These are phyloP conservation scores for Podiceps cristatus DNA, from an alignment of 2,113 vertebrate species.

Conservation along the genomic window DNA sequence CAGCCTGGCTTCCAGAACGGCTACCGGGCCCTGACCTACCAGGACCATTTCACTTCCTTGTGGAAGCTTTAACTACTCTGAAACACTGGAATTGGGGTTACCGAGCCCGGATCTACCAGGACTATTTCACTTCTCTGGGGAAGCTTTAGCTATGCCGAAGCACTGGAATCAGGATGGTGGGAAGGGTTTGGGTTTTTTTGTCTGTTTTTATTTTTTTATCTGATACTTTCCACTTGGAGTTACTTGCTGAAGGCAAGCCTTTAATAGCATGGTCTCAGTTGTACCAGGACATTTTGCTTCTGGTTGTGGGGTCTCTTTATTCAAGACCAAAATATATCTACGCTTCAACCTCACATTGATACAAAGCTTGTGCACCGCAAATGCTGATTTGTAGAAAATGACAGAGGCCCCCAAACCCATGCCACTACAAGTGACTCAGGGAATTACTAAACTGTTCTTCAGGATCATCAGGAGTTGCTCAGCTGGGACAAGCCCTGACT, in stretches of 20 bases:
- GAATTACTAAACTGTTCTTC: not conserved
- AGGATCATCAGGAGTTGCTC: not conserved
- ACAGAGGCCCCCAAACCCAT: not conserved
- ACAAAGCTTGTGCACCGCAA: not conserved
- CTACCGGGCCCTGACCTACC: not conserved
- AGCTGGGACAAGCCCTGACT: not conserved
- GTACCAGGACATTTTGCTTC: not conserved
- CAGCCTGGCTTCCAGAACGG: not conserved
- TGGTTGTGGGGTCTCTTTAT: not conserved
- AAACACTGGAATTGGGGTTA: not conserved
- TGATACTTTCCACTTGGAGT: not conserved
- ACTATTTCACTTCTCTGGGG: not conserved
- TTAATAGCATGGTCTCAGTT: too few species aligned
- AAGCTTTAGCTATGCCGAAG: not conserved
- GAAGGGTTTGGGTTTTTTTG: not conserved
- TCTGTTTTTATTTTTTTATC: not conserved
- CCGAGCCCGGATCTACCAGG: not conserved
- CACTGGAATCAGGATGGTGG: not conserved
- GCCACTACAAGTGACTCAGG: not conserved
- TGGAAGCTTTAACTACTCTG: not conserved
- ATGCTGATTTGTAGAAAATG: not conserved
- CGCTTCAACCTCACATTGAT: not conserved
- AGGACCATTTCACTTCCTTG: not conserved
- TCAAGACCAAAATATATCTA: not conserved
- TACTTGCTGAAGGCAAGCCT: not conserved